These are phyloP conservation scores for Pempheris klunzingeri DNA, from an alignment of 2,797 vertebrate species.

Conservation along the genomic window DNA sequence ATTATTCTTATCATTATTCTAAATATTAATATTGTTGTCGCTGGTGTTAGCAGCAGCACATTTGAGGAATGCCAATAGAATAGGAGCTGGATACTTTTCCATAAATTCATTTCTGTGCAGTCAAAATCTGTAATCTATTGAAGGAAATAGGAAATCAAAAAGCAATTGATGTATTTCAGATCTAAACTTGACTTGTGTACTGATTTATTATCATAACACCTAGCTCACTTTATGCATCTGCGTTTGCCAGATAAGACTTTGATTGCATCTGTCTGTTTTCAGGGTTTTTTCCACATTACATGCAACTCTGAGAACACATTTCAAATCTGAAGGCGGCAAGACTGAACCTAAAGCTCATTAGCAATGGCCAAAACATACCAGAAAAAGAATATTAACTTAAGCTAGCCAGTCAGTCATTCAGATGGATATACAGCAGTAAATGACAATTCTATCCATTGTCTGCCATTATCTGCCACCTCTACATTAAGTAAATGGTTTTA, in stretches of 20 bases:
- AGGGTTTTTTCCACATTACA: background rate
- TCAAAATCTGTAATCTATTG: background rate
- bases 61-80: background rate
- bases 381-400: background rate
- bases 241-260: background rate
- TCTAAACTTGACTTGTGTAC: too few relatives aligned
- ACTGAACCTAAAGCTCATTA: background rate
- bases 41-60: background rate
- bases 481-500: background rate
- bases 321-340: too few relatives aligned
- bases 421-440: background rate
- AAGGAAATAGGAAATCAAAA: background rate
- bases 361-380: background rate
- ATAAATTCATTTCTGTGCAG: background rate
- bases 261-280: background rate
- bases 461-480: background rate
- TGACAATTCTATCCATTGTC: too few relatives aligned
- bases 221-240: too few relatives aligned
- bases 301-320: too few relatives aligned
- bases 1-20: background rate
- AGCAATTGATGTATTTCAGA: background rate
- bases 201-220: too few relatives aligned
- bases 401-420: background rate
- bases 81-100: background rate
- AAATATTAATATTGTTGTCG: background rate